Base-by-base conservation (phyloP, 2,888 invertebrate genomes). In the Lordiphosa fenestrarum region DNA sequence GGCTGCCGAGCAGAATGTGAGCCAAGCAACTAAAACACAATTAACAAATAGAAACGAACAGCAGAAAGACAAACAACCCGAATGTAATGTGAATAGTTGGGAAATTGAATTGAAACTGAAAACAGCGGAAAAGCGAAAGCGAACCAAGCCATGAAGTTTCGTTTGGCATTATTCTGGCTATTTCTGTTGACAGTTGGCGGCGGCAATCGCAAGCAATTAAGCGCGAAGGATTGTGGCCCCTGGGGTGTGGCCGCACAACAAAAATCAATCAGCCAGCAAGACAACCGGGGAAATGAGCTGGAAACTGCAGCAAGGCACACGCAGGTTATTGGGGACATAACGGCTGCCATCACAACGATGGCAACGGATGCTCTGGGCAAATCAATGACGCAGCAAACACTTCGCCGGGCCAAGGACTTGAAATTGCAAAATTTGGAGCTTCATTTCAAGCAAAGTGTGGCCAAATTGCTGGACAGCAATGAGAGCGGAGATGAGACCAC, bases 151-250 rank as follows among this genome's bases (percentile, higher is more conserved):
- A 85, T 86, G 86, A 76, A 82, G 73, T 84, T 87, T 73, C 70
- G 73, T 59, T 74, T 77, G 73, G 67, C 81, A 69, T 65, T 83
- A 69, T 75, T 86, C 80, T 85, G 87, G 83, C 73, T 87, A 71
- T 73, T 88, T 73, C 72, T 84, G 73, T 71, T 87, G 86, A 86
- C 84, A 78, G 81, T 87, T 78, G 73, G 85, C 64, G 74, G 30
- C 30, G 30, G 69, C 65, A 66, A 80, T 69, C 83, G 81, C 66
- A 71, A 78, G 62, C 80, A 83, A 76, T 84, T 86, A 64, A 69
- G 71, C 63, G 9, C 10, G 13, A 10, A n/a, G 15, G 73, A 75
- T 73, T 69, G 76, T 61, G 69, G 75, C 70, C 66, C 69, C 41
- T 47, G 74, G 74, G 73, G 62, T 54, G 64, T 63, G 50, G 66